Evolutionary conservation across 2,797 vertebrate genomes (phyloP).

Genomic region (Gila robusta): DNA sequence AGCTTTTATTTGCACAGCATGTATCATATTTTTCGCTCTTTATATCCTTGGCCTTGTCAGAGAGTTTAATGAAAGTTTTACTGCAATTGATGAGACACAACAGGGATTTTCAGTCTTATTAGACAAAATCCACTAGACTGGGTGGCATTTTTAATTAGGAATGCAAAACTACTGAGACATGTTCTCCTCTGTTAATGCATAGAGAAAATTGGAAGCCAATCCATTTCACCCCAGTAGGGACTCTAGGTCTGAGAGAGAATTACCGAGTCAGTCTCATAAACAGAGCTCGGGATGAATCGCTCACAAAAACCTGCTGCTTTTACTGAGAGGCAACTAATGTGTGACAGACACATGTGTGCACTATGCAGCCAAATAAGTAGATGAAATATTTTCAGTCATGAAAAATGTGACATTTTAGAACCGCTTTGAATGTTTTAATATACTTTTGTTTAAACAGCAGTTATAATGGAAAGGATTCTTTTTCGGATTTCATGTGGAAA

Average conservation of each 20-base stretch:
- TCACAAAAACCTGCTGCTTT: conserved; percentile 47
- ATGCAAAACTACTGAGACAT: conserved; percentile 38
- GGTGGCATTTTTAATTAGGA: conserved; percentile 53
- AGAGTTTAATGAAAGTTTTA: conserved; percentile 59
- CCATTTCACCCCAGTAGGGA: conserved; percentile 40
- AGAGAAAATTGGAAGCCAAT: conserved; percentile 40
- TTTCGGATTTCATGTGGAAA: conserved; percentile 21
- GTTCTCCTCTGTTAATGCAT: conserved; percentile 40
- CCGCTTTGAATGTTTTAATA: conserved; percentile 35
- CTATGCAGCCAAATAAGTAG: conserved; percentile 15
- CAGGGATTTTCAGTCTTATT: conserved; percentile 52
- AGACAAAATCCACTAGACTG: conserved; percentile 48
- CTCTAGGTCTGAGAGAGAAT: conserved; percentile 40
- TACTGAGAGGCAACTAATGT: conserved; percentile 29
- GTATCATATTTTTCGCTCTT: conserved; percentile 21
- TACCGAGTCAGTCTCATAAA: conserved; percentile 43
- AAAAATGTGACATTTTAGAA: conserved; percentile 30
- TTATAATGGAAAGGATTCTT: conserved; percentile 10
- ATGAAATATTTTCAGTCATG: conserved; percentile 40
- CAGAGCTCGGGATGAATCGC: conserved; percentile 37
- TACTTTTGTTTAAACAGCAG: conserved; percentile 29
- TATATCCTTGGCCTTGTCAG: conserved; percentile 49
- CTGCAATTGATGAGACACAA: conserved; percentile 53
- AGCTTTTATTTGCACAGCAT: conserved; percentile 49
- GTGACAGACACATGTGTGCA: conserved; percentile 26